Evolutionary conservation across 2,113 vertebrate genomes (phyloP), one percentile per base, ranked within the genome.

Genomic region (Anseranas semipalmata): DNA sequence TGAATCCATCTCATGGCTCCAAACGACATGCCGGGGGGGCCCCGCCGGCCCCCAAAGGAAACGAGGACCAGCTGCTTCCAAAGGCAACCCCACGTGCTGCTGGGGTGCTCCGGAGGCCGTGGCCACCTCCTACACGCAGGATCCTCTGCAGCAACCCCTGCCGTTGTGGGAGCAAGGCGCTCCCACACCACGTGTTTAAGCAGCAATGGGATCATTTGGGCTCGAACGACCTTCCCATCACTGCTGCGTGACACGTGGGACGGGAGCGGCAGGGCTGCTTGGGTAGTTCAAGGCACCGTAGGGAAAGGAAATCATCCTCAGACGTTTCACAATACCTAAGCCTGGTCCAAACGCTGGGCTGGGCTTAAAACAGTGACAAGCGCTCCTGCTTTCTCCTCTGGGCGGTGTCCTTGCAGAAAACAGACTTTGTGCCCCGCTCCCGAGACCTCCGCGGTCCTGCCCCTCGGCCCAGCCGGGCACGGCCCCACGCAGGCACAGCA

Each of bases 11-110:
- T 62, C 60, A 45, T 2, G 1, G 73, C 85, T 70, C 66, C 11
- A 33, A 28, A 21, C 0, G 1, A 53, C 5, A 2, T n/a, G n/a
- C 52, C 1, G 1, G n/a, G 32, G 21, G 2, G 2, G 55, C 28
- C 41, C 53, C 86, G 32, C 17, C 4, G 12, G 45, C 18, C 45
- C 41, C 41, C 15, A 55, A 41, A 37, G 46, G 53, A 39, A 62
- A n/a, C 33, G 53, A 66, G 55, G 45, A 28, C 25, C 48, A 27
- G 65, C 8, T 3, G 4, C 39, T 55, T 82, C n/a, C 60, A 46
- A 37, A 88, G 35, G 22, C 33, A 60, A 37, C 25, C 8, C 32
- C 50, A 20, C 1, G 1, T 9, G 39, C 30, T 71, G 52, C 60
- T 3, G 15, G 56, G 15, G 15, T 17, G 28, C 32, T 86, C 75